Percentiles rank a stretch among this genome's conserved stretches.
Evolutionary conservation across 2,888 invertebrate genomes (phyloP).

Genomic region (Girardia tigrina): DNA sequence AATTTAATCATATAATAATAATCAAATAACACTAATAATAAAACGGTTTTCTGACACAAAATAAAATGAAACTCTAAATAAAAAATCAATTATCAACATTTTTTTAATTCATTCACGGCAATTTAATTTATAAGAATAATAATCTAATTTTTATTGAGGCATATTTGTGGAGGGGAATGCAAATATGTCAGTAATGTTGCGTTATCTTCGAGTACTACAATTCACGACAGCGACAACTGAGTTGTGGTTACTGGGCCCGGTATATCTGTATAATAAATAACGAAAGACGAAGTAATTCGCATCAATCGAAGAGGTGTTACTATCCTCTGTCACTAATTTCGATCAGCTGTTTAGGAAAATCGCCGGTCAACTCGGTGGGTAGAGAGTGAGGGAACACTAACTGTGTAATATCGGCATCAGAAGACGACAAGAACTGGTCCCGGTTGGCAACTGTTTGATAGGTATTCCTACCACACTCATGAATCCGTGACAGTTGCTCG

Average conservation of each 20-base stretch:
- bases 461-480: not conserved
- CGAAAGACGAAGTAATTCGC: not conserved
- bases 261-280: not conserved
- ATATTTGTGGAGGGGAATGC: not conserved
- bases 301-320: not conserved
- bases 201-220: not conserved
- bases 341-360: not conserved
- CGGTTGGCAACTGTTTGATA: not conserved
- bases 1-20: too few relatives aligned
- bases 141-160: not conserved
- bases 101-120: not conserved
- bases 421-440: not conserved
- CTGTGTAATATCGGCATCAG: not conserved
- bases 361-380: not conserved
- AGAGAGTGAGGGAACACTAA: not conserved
- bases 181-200: not conserved
- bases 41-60: too few relatives aligned
- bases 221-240: not conserved
- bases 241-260: not conserved
- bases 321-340: not conserved
- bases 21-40: too few relatives aligned
- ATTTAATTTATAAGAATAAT: not conserved
- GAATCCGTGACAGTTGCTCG: not conserved
- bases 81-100: not conserved
- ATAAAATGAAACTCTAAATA: not conserved